Base-by-base conservation (phyloP, 2,797 vertebrate species). In the Clarias platycephalus region DNA sequence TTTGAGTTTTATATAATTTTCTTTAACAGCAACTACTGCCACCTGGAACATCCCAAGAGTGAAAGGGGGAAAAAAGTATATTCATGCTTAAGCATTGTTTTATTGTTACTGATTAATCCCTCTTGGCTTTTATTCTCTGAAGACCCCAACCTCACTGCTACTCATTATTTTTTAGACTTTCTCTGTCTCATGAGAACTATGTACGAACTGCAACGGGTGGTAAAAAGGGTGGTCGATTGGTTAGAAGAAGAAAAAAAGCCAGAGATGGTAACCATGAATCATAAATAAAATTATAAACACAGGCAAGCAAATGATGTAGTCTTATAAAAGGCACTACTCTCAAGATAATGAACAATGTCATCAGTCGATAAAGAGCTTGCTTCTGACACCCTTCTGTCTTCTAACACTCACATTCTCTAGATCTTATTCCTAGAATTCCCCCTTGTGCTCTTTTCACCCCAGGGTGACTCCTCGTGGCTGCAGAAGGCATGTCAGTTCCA, bases 81-180 rank as follows among this genome's bases (percentile, higher is more conserved):
- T 24, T 20, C 4, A 2, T 28, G 60, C 24, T 44, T 44, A 64
- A 64, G n/a, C n/a, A 64, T 64, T 40, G 34, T 44, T 49, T 80
- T 64, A 62, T 80, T 28, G 37, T 26, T 64, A 20, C 37, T 64
- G 37, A 64, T 80, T 63, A 72, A 72, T 44, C 67, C n/a, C 20
- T 28, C 13, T 82, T 60, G 60, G 15, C 16, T 64, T 8, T 28
- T 80, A 80, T 64, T 80, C 60, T 80, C 77, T 13, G 49, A 64
- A 80, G 77, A 64, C 49, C 24, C 37, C 60, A 80, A 64, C 26
- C 60, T 28, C 37, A 64, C 0, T 64, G 16, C 37, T 60, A 78
- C 22, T 62, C 75, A 62, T 62, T 78, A 78, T 78, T 78, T 24
- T 37, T 62, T 7, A 78, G 28, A 12, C 5, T 74, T n/a, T 53